Base-by-base conservation (phyloP, 2,888 invertebrate species). In the Patella ulyssiponensis region DNA sequence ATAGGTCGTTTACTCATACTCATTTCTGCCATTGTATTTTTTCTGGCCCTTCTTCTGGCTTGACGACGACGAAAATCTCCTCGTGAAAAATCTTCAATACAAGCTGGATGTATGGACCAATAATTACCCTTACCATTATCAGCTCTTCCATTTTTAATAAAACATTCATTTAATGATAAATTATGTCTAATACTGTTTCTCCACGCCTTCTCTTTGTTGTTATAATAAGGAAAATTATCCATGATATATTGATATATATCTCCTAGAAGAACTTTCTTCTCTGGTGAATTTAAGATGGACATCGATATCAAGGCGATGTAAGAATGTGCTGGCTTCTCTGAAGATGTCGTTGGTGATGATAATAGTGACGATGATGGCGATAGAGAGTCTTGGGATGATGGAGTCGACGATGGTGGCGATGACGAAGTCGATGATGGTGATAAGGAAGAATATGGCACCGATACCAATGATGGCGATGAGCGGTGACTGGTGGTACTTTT, bases 101-200 rank as follows among this genome's bases (percentile, higher is more conserved):
- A 98, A 0, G 98, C 98, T 0, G 98, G 98, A 91, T 99, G 98
- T 77, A 99, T 97, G 11, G 98, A 97, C 99, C 99, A 99, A 90
- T 97, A 99, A 91, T 98, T 98, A 0, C 98, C 98, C 91, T 99
- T 98, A 0, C 98, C 99, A 91, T 98, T 99, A 0, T 88, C 90
- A 9, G 89, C 87, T n/a, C 90, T 79, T 3, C 90, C 90, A 12
- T 81, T 84, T 79, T 91, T 91, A 51, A 91, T 83, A 79, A 91
- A 91, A 77, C 91, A 91, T 78, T 91, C 91, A 77, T 90, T 91
- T 11, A 91, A 82, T 15, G 88, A 88, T 17, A 91, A 83, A 77
- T 90, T 91, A 75, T 91, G 91, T 7, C 91, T 85, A 51, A 91
- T 88, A 71, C 89, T 89, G 85, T 91, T 91, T 64, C 90, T 80